Evolutionary conservation across 2,888 invertebrate species (phyloP), one percentile per base, ranked within the genome.

Genomic region (Galeopsomyia nigrocyanea): DNA sequence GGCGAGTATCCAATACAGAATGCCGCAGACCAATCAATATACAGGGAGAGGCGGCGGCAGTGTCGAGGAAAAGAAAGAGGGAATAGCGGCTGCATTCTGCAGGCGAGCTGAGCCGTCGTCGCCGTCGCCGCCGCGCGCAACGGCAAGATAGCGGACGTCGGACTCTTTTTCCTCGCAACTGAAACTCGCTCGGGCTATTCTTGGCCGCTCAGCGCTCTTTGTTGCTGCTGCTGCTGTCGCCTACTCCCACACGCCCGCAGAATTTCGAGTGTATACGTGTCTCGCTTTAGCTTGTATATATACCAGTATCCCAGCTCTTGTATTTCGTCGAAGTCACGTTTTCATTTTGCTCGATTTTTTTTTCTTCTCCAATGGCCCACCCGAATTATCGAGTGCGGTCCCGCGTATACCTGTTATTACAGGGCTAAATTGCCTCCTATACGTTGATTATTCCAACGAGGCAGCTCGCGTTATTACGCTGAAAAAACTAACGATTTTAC

Each of bases 11-110:
- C 81, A 80, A 81, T 83, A 82, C 78, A 79, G 79, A 83, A 83
- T 82, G 80, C 82, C 83, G 83, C 84, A 83, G 79, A 78, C 83
- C 79, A 84, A 85, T 86, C 85, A 81, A 85, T 86, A 85, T 81
- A 78, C 78, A 77, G 80, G 77, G 78, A 77, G 76, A 78, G 26
- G 79, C 80, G 5, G 80, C 26, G 19, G 55, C 31, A 58, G 57
- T 13, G 55, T n/a, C 56, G 61, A 26, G 66, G 66, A n/a, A 19
- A 46, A 47, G 31, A n/a, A 19, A 31, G 16, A 69, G 14, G 50
- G 47, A 46, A 49, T 3, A 21, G 39, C 26, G 39, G 39, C 7
- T 39, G 39, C 39, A 39, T 39, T 39, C 39, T 39, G 10, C 10
- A 13, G 10, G 13, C 39, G 13, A 39, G 39, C 26, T 26, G 10